A percentile compares a stretch with the other conserved stretches of the same genome.
Evolutionary conservation across 2,888 invertebrate species (phyloP).

Genomic region (Strigamia crassipes): DNA sequence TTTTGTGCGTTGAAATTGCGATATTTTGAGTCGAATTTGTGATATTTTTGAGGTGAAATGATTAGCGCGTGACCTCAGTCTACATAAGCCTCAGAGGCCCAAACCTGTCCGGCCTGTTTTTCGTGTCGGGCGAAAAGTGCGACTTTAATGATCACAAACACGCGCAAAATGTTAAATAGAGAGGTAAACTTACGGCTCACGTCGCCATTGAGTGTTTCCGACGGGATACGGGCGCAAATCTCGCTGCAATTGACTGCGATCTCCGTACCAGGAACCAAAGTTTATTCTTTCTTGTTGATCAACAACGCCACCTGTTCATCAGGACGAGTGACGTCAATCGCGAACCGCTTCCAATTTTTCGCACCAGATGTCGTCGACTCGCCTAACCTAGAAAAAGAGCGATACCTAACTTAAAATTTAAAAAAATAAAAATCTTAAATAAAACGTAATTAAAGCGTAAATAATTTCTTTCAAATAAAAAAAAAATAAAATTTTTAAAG

Average conservation of each 20-base stretch:
- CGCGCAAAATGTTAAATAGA: neutral
- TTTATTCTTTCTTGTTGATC: slow-evolving; percentile 1
- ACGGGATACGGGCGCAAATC: neutral
- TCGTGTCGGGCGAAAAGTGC: neutral
- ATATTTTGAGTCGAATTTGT: too few relatives aligned
- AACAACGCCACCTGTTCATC: slow-evolving; percentile 1
- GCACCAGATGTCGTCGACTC: too few relatives aligned
- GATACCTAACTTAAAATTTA: too few relatives aligned
- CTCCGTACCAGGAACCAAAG: slow-evolving; percentile 10
- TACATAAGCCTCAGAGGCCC: neutral
- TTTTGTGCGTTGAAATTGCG: too few relatives aligned
- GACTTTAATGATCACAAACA: neutral
- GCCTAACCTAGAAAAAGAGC: too few relatives aligned
- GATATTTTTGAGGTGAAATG: neutral
- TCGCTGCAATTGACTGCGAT: neutral
- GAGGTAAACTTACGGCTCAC: neutral
- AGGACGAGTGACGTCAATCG: neutral
- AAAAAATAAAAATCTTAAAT: too few relatives aligned
- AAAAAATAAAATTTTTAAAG: too few relatives aligned
- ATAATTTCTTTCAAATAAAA: too few relatives aligned
- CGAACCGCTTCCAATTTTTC: too few relatives aligned
- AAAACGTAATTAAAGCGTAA: too few relatives aligned
- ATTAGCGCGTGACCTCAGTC: neutral
- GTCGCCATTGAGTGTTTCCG: neutral
- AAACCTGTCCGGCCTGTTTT: neutral